These are phyloP conservation scores for Poeciliopsis retropinna DNA, from an alignment of 2,113 vertebrate species.

Conservation along the genomic window DNA sequence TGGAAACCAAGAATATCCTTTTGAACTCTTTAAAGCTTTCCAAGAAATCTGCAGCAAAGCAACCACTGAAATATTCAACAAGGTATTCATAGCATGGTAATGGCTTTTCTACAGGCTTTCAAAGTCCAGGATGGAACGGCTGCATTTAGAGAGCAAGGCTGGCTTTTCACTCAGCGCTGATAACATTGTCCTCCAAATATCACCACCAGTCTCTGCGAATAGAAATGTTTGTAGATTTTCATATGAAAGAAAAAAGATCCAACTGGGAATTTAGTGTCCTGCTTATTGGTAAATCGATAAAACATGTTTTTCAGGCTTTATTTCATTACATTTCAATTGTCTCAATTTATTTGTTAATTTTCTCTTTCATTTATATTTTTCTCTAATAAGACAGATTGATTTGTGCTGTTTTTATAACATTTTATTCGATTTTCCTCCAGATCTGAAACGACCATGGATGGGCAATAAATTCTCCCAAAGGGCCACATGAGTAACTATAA, in stretches of 20 bases:
- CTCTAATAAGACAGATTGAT: too few species aligned
- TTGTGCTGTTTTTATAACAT: too few species aligned
- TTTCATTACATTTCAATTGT: too few species aligned
- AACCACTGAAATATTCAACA: slow-evolving; percentile 53
- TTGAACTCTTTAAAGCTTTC: slow-evolving; percentile 26
- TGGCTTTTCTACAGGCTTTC: slow-evolving; percentile 20
- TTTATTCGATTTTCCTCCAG: too few species aligned
- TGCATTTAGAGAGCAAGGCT: slow-evolving; percentile 22
- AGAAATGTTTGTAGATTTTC: slow-evolving; percentile 25
- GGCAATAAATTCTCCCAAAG: too few species aligned
- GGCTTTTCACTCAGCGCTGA: slow-evolving; percentile 23
- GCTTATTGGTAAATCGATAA: not conserved
- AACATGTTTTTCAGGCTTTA: too few species aligned
- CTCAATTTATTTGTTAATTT: too few species aligned
- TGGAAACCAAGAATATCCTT: slow-evolving; percentile 13
- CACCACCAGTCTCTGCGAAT: slow-evolving; percentile 26
- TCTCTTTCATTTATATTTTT: too few species aligned
- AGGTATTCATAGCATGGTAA: slow-evolving; percentile 44
- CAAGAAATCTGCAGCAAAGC: slow-evolving; percentile 29
- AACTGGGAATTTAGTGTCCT: slow-evolving; percentile 9
- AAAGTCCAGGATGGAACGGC: slow-evolving; percentile 32
- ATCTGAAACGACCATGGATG: too few species aligned
- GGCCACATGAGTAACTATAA: too few species aligned
- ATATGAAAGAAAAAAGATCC: slow-evolving; percentile 27
- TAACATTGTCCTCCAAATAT: slow-evolving; percentile 25